These are phyloP conservation scores for Tragopan temminckii DNA, from an alignment of 2,797 vertebrate species.

Conservation along the genomic window DNA sequence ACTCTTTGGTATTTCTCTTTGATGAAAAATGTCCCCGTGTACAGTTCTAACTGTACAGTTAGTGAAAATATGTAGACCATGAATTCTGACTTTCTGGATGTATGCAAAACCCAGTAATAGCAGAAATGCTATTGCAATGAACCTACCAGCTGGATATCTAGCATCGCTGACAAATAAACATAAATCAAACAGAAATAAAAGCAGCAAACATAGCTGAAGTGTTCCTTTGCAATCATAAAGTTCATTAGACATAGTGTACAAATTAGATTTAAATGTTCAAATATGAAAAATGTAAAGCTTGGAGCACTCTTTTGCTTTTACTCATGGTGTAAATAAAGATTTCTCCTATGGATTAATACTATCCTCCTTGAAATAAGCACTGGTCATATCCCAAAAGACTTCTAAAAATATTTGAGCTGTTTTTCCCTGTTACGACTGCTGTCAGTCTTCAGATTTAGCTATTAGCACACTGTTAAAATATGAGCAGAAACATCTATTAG, in stretches of 20 bases:
- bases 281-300: not conserved
- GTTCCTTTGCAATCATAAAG: not conserved
- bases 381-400: accelerated
- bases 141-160: not conserved
- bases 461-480: not conserved
- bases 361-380: not conserved
- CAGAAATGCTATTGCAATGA: not conserved
- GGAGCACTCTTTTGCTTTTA: not conserved
- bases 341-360: not conserved
- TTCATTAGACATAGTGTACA: not conserved
- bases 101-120: not conserved
- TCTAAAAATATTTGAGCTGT: not conserved
- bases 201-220: not conserved
- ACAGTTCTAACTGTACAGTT: not conserved
- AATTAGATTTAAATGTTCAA: not conserved
- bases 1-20: not conserved
- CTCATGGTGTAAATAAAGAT: not conserved
- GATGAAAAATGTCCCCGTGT: not conserved
- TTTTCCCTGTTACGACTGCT: not conserved
- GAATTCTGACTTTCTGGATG: not conserved
- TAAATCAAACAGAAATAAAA: not conserved
- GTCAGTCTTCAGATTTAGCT: not conserved
- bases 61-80: not conserved
- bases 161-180: not conserved
- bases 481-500: not conserved